A percentile compares a stretch with the other conserved stretches of the same genome.
phyloP scores from a whole-genome alignment of 2,113 vertebrate species.

The Tympanuchus pallidicinctus region DNA sequence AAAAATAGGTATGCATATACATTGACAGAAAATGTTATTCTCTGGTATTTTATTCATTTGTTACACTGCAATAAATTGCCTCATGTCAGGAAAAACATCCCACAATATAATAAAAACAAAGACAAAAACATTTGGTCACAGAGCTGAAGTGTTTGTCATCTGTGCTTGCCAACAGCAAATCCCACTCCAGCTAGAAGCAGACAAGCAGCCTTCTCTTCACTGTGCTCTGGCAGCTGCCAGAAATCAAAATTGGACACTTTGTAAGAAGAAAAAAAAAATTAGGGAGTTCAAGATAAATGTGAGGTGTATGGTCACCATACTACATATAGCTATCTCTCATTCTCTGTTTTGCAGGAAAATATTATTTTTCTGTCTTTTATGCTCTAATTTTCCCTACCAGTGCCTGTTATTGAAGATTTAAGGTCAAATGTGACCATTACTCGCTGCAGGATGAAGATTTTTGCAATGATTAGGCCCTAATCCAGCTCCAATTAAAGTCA shows the following conservation, averaged over 20 bases:
- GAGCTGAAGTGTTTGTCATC: constrained; percentile 18
- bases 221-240: constrained; percentile 24
- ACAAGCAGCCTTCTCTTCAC: constrained; percentile 37
- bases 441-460: not conserved
- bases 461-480: constrained; percentile 39
- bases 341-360: not conserved
- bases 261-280: not conserved
- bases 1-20: not conserved
- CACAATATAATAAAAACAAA: constrained; percentile 48
- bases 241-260: constrained; percentile 32
- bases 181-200: constrained; percentile 49
- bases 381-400: not conserved
- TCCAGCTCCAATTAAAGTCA: constrained; percentile 65
- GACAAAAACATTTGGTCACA: constrained; percentile 28
- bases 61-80: not conserved
- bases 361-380: not conserved
- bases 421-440: constrained; percentile 34
- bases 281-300: constrained; percentile 17
- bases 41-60: not conserved
- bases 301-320: constrained; percentile 9
- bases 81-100: constrained; percentile 38
- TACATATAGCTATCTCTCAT: not conserved
- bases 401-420: not conserved
- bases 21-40: not conserved
- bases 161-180: constrained; percentile 60